Percentiles rank a stretch among this genome's conserved stretches.
Conservation (phyloP, 2,113 vertebrate genomes). For the Psittacus erithacus region DNA sequence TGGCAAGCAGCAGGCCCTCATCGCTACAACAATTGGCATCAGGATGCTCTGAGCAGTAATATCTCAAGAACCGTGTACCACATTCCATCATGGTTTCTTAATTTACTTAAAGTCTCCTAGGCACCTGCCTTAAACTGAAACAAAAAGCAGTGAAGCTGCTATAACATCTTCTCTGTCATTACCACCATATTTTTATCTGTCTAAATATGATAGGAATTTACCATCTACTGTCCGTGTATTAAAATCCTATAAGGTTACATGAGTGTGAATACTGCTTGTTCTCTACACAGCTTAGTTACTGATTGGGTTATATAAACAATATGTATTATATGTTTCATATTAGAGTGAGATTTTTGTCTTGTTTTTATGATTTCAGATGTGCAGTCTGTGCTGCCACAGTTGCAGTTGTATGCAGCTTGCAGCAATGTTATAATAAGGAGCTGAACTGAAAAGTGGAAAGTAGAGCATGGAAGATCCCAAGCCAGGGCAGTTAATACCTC, state of each 20-base stretch:
- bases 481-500: background rate
- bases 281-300: background rate
- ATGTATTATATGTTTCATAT: background rate
- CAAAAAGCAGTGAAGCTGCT: background rate
- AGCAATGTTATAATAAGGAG: background rate
- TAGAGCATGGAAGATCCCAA: background rate
- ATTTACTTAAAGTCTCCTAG: conserved; percentile 19
- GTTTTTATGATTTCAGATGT: background rate
- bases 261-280: background rate
- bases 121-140: background rate
- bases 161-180: background rate
- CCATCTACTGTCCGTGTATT: background rate
- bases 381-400: background rate
- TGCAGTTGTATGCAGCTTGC: background rate
- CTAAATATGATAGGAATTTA: background rate
- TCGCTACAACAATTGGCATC: conserved; percentile 20
- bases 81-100: conserved; percentile 48
- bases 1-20: conserved; percentile 33
- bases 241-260: fast-evolving
- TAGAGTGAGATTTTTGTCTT: background rate
- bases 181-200: background rate
- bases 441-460: background rate
- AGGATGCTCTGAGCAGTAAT: conserved; percentile 59
- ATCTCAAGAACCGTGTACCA: conserved; percentile 35
- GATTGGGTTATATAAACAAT: background rate